Evolutionary conservation across 1,140 invertebrate species (phyloP), one percentile per base, ranked within the genome.

Genomic region (Carposina sasakii): DNA sequence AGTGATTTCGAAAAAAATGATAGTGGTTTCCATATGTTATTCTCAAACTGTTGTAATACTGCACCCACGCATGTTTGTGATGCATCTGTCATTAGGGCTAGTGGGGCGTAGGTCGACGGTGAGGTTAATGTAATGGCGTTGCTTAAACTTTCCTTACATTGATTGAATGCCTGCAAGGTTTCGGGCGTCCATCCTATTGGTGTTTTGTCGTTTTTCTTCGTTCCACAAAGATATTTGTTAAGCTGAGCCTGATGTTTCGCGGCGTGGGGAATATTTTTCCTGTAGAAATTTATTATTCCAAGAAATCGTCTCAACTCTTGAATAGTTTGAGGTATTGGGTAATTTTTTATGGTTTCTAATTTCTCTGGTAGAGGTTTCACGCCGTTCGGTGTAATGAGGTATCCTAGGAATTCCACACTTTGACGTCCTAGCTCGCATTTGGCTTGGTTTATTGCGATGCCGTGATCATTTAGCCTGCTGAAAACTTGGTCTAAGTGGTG

Each of bases 351-450:
- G 1, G 56, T 59, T 17, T 55, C 4, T 0, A 71, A 53, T 37
- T 63, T 65, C 2, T 67, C 60, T 0, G 45, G 23, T 0, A 54
- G 43, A 24, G 70, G 67, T 53, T 44, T 52, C 4, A 56, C 52
- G 4, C 87, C 85, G 13, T 60, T 15, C 5, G 34, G n/a, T 19
- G 50, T 63, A 3, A 84, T 46, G 4, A 43, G 16, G 36, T 73
- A 60, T 4, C 77, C 81, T 1, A 85, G 53, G 40, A 62, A 62
- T 28, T 46, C 24, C 0, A 60, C 13, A 31, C 46, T 20, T n/a
- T 12, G 12, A 13, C 26, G 20, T 3, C 40, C 49, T 33, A 65
- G 51, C 17, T 58, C 34, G 44, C 67, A 71, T 51, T 81, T 81
- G 2, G 15, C 33, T 6, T 39, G 15, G 42, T 81, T 77, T 15